Percentiles rank a stretch among this genome's conserved stretches.
Conservation (phyloP, 2,888 invertebrate species). For the Nasonia oneida region DNA sequence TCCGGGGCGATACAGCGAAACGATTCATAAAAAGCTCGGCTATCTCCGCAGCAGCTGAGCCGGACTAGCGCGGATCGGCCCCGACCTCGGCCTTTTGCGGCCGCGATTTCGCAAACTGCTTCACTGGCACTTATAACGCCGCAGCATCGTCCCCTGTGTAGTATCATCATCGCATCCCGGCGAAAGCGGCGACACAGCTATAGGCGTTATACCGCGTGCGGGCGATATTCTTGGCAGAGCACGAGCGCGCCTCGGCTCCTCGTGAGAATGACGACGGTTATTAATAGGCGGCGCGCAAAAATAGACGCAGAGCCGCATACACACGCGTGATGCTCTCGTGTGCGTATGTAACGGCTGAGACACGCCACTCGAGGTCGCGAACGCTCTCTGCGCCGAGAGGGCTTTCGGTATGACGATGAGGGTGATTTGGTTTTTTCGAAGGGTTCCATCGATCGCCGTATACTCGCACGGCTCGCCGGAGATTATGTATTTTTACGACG, state of each 20-base stretch:
- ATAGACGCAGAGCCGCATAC: constrained; percentile 66
- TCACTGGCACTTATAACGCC: background rate
- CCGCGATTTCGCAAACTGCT: constrained; percentile 33
- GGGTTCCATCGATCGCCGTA: too few relatives aligned
- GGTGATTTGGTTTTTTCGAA: too few relatives aligned
- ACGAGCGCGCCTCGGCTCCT: constrained; percentile 65
- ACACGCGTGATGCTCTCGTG: constrained; percentile 11
- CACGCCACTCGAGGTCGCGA: background rate
- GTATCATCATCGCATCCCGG: background rate
- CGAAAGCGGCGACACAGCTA: background rate
- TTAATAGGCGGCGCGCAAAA: constrained; percentile 70
- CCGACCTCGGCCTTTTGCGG: constrained; percentile 57
- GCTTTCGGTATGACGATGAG: background rate
- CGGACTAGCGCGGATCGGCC: constrained; percentile 15
- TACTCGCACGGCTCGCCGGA: too few relatives aligned
- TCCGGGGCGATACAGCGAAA: background rate
- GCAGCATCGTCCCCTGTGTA: background rate
- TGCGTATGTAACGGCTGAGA: background rate
- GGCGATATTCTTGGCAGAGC: constrained; percentile 63
- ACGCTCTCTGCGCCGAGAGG: background rate
- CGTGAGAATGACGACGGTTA: constrained; percentile 68
- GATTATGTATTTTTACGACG: too few relatives aligned
- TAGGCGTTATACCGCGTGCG: constrained; percentile 50
- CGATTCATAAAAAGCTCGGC: too few relatives aligned
- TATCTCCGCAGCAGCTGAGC: background rate